Evolutionary conservation across 2,797 vertebrate genomes (phyloP).

Genomic region (Premnoplex brunnescens): DNA sequence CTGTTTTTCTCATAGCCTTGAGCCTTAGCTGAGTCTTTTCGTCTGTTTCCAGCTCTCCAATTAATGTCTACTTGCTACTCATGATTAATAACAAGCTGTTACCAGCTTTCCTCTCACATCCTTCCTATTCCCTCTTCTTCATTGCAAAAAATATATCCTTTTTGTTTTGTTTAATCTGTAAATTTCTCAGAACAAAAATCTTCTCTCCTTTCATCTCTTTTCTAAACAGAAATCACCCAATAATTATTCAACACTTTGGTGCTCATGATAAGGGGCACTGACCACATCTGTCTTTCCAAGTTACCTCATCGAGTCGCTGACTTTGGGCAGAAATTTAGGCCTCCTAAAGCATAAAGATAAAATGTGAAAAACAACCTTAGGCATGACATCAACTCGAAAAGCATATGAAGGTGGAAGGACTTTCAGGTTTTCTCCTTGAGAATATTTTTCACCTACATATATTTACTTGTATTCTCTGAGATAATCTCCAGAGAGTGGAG

Average conservation of each 20-base stretch:
- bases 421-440: slow-evolving; percentile 27
- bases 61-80: background rate
- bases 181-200: background rate
- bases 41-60: background rate
- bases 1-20: background rate
- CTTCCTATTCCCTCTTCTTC: background rate
- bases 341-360: slow-evolving; percentile 31
- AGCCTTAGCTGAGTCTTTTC: background rate
- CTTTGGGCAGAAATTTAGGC: background rate
- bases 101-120: background rate
- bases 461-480: slow-evolving; percentile 27
- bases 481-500: slow-evolving; percentile 3
- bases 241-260: background rate
- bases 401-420: background rate
- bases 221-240: background rate
- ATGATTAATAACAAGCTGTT: background rate
- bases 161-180: background rate
- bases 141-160: background rate
- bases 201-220: background rate
- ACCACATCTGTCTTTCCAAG: background rate
- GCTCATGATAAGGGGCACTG: background rate
- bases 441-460: slow-evolving; percentile 8
- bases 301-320: background rate
- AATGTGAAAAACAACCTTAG: background rate
- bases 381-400: background rate